Evolutionary conservation across 2,113 vertebrate species (phyloP), one percentile per base, ranked within the genome.

Genomic region (Phyllostomus discolor): DNA sequence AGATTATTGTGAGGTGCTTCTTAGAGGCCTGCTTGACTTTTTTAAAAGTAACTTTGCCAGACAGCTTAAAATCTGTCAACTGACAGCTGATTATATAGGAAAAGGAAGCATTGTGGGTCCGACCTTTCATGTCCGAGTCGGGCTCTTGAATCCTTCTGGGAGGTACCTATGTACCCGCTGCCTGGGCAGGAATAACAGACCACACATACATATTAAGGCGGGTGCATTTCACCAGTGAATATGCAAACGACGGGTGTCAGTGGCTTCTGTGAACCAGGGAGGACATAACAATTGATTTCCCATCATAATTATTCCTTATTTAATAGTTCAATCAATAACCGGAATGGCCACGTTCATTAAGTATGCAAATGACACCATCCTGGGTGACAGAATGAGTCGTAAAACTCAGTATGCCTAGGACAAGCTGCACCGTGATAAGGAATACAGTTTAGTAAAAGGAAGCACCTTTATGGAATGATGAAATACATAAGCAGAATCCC

Each of bases 301-400:
- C 50, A 87, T 94, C 69, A 75, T 50, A 70, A 83, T 87, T 95
- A 94, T 76, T 86, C 57, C 66, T 70, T 20, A 88, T 67, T 85
- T 92, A 95, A 84, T 80, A 84, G 70, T n/a, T 50, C 80, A 75
- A 57, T 95, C 92, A 87, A 93, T 96, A 93, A 91, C 24, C 33
- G 43, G 66, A 88, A 87, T 79, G 90, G 41, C 48, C 22, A 93
- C 62, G 33, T 83, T 79, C 69, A 92, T 95, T 75, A 87, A 24
- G 22, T 80, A 12, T 83, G 31, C 62, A 90, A 69, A 76, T 81
- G 54, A 73, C n/a, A 59, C 19, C 16, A 73, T 72, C 48, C 28
- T 73, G 75, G 83, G 64, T 95, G 73, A 59, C 54, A 22, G 33
- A 91, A 73, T 38, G 48, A 43, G 26, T 28, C n/a, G 38, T 93